Evolutionary conservation across 2,888 invertebrate species (phyloP), one percentile per base, ranked within the genome.

Genomic region (Cactoblastis cactorum): DNA sequence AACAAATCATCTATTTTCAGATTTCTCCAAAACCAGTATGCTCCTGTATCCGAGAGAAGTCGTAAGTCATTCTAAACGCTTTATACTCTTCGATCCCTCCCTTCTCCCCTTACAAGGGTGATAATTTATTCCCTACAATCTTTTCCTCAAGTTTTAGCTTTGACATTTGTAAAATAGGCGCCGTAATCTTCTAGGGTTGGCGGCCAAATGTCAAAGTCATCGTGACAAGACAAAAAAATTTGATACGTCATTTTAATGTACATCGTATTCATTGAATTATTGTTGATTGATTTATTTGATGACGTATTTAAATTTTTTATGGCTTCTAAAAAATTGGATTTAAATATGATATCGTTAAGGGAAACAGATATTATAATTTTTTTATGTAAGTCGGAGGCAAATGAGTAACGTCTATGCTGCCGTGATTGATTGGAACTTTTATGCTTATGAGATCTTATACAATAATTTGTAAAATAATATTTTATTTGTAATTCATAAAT

Each of bases 131-230:
- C 66, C 58, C 61, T 52, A 61, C 65, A 72, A 70, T 71, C 69
- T 71, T 69, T 74, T 63, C 55, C 70, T 67, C 68, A 65, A 63
- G 59, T 60, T 58, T 68, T 63, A 65, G 49, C 50, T 63, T 62
- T 66, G 79, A 80, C 80, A 74, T 77, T 78, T 78, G 79, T 80
- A 82, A 81, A 81, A 78, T 74, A 70, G 66, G 69, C 74, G 72
- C 73, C 67, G 72, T 69, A 73, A 46, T 69, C 66, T 48, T 51
- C 55, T 56, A 49, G 43, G 51, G 49, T 53, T 54, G 57, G 49
- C 32, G 33, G 24, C 41, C 15, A 9, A 41, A 41, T 18, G 5
- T 24, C 1, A 22, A 14, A 41, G 24, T 43, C 43, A 43, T 28
- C 15, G 43, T 43, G 43, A 43, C 9, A 15, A 28, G 28, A 1